Evolutionary conservation across 1,140 invertebrate genomes (phyloP).

Genomic region (Drosophila insularis): DNA sequence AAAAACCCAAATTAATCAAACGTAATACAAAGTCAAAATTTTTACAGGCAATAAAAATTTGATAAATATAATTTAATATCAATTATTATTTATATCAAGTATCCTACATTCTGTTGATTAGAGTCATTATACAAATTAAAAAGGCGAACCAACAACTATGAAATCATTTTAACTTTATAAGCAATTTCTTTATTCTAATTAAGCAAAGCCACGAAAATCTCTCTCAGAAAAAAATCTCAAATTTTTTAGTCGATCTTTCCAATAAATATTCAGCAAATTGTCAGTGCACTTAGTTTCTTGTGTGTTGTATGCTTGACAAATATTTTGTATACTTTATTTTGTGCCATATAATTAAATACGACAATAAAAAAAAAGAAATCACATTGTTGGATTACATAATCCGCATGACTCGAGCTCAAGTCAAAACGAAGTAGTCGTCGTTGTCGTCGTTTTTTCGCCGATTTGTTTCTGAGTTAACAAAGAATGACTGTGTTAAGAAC

Average conservation of each 20-base stretch:
- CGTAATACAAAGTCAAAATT: too few relatives aligned
- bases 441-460: background rate
- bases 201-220: too few relatives aligned
- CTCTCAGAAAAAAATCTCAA: background rate
- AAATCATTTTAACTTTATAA: too few relatives aligned
- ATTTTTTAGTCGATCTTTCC: background rate
- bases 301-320: constrained; percentile 6
- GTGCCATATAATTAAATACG: constrained; percentile 19
- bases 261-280: background rate
- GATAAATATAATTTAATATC: too few relatives aligned
- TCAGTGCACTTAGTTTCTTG: background rate
- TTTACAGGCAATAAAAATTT: too few relatives aligned
- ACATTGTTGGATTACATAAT: constrained; percentile 48
- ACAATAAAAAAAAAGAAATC: constrained; percentile 16
- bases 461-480: constrained; percentile 19
- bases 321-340: constrained; percentile 15
- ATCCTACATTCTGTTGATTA: too few relatives aligned
- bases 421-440: constrained; percentile 1
- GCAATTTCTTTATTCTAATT: background rate
- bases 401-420: constrained; percentile 24
- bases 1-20: too few relatives aligned
- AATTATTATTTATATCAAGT: too few relatives aligned
- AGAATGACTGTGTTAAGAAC: constrained; percentile 28
- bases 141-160: too few relatives aligned
- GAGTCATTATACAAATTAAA: too few relatives aligned